Base-by-base conservation (phyloP, 2,888 invertebrate genomes). In the Himalopsyche kuldschensis region DNA sequence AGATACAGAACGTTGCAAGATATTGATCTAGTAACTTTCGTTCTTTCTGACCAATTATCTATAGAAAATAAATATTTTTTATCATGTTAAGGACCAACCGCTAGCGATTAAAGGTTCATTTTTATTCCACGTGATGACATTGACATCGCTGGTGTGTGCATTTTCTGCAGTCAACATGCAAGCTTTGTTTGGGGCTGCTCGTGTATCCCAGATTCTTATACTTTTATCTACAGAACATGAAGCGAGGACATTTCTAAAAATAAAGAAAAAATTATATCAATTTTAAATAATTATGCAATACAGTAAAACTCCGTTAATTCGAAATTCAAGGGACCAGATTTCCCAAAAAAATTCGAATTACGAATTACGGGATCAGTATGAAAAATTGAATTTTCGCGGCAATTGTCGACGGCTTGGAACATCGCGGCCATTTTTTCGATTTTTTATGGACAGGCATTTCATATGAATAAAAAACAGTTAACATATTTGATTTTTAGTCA, bases 91-190 rank as follows among this genome's bases (percentile, higher is more conserved):
- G 35, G 48, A 87, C 89, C 89, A 90, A 93, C 93, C 95, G 88
- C 97, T 97, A 11, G 95, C 94, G 87, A 98, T 96, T 88, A 98
- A 96, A 3, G 97, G 96, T 89, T 99, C 98, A 87, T 94, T 95
- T 84, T 91, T 93, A 90, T 99, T 99, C 99, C 99, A 99, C 87
- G 96, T 96, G 88, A 99, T 97, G 1, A 99, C 99, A 92, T 99
- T 99, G 2, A 99, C 94, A 89, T 99, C 99, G 87, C 94, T 94
- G 84, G 95, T 93, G 89, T 99, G 99, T 4, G 98, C 97, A 88
- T 96, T 94, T 55, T 94, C 93, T 79, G 95, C 95, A 0, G 96
- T 96, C 76, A 99, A 89, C 96, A 98, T 98, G 88, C 98, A 98
- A 0, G 98, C 97, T 88, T 97, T 96, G 81, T 94, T 93, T 0